Evolutionary conservation across 2,797 vertebrate species (phyloP), one percentile per base, ranked within the genome.

Genomic region (Acipenser ruthenus): DNA sequence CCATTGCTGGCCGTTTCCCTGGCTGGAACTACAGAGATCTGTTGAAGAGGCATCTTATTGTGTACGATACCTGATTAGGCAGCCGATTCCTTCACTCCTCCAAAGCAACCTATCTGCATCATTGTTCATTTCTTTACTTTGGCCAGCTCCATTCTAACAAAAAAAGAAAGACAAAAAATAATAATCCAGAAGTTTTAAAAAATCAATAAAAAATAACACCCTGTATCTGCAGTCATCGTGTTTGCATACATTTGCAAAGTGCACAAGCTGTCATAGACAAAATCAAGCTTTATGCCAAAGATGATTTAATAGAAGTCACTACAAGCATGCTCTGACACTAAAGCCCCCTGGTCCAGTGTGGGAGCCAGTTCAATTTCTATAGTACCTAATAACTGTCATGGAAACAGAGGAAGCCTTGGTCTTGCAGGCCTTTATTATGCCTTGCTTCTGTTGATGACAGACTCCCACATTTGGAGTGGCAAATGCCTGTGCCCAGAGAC

Each of bases 11-110:
- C 79, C 1, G 85, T 84, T 79, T 96, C 94, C 84, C 80, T 87
- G 1, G 85, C 86, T 10, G 95, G 94, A 78, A 92, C 92, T 85
- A 98, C 93, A 60, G 92, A 94, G 83, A 95, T 98, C 89, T 95
- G 93, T 72, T 95, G 94, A 77, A 96, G 82, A 68, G 95, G 94
- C 95, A 99, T 98, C 75, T 71, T 88, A 90, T 82, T 75, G 74
- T 72, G 70, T 82, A 71, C 77, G 84, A 55, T 68, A 77, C 83
- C 86, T 82, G 82, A 83, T 71, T 77, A 84, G 83, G 70, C 62
- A 80, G 75, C 81, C 83, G 73, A 77, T 72, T 72, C 83, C 82
- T 84, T 83, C 81, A 77, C 81, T 83, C 73, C 74, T 78, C 80
- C 83, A 2, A 77, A 80, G 81, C 58, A 86, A 77, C 77, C 81